These are phyloP conservation scores for Paratrypauchen microcephalus DNA, from an alignment of 2,797 vertebrate genomes.

Conservation along the genomic window DNA sequence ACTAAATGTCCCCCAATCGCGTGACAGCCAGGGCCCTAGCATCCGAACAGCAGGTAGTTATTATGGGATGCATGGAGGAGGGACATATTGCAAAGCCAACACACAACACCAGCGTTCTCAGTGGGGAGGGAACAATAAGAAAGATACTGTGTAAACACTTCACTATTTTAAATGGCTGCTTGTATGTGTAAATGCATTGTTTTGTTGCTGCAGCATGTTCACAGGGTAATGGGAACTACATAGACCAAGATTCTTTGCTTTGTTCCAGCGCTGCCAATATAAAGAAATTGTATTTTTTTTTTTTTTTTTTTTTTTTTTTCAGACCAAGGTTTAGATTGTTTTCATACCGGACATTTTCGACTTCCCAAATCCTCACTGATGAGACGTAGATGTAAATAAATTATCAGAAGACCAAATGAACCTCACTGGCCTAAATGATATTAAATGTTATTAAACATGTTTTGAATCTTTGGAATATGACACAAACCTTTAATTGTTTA, in stretches of 20 bases:
- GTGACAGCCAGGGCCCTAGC: slow-evolving; percentile 81
- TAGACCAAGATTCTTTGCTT: not conserved
- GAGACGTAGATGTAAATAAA: too few relatives aligned
- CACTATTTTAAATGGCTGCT: not conserved
- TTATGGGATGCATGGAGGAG: slow-evolving; percentile 73
- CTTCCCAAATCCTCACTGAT: too few relatives aligned
- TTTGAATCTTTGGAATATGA: too few relatives aligned
- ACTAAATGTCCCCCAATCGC: slow-evolving; percentile 79
- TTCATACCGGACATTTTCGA: too few relatives aligned
- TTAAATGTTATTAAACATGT: too few relatives aligned
- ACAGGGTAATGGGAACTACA: not conserved
- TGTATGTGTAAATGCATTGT: not conserved
- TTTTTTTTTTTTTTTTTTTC: too few relatives aligned
- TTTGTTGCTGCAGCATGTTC: not conserved
- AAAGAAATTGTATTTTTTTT: too few relatives aligned
- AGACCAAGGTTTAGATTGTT: too few relatives aligned
- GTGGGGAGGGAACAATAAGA: slow-evolving; percentile 25
- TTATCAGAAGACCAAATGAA: too few relatives aligned
- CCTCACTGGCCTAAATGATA: too few relatives aligned
- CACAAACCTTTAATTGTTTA: too few relatives aligned
- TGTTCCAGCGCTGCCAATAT: too few relatives aligned
- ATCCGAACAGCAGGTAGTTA: slow-evolving; percentile 83
- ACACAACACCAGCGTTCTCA: slow-evolving; percentile 71
- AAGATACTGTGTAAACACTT: not conserved
- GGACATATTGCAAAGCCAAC: slow-evolving; percentile 75